Conservation (phyloP, 2,113 vertebrate genomes). For the Gobius niger region DNA sequence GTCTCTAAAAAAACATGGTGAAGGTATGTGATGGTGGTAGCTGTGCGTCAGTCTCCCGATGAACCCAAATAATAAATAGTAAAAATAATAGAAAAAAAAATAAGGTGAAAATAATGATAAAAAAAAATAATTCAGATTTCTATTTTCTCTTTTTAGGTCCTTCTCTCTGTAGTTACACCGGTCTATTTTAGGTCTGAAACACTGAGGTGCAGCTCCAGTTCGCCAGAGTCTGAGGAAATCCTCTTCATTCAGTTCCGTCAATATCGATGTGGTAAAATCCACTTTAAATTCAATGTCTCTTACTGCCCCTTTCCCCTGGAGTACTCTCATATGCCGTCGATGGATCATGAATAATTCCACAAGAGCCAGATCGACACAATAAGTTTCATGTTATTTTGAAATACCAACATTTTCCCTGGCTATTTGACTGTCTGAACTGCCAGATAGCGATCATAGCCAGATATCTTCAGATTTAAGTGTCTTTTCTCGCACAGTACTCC, state of each 20-base stretch:
- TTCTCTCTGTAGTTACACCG: slow-evolving; percentile 48
- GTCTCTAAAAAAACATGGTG: neutral
- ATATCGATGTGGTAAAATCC: slow-evolving; percentile 53
- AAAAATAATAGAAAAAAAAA: slow-evolving; percentile 75
- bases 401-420: slow-evolving; percentile 42
- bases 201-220: slow-evolving; percentile 53
- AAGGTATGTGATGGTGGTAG: slow-evolving; percentile 17
- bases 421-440: slow-evolving; percentile 44
- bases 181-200: slow-evolving; percentile 62
- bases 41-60: slow-evolving; percentile 41
- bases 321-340: slow-evolving; percentile 23
- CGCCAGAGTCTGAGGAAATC: slow-evolving; percentile 50
- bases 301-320: slow-evolving; percentile 20
- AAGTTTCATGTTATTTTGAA: slow-evolving; percentile 27
- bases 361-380: slow-evolving; percentile 32
- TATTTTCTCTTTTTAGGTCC: slow-evolving; percentile 48
- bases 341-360: slow-evolving; percentile 47
- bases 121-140: slow-evolving; percentile 59
- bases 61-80: slow-evolving; percentile 68
- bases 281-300: slow-evolving; percentile 43
- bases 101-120: slow-evolving; percentile 53
- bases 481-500: slow-evolving; percentile 54
- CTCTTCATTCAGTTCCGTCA: slow-evolving; percentile 49
- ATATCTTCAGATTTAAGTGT: slow-evolving; percentile 39
- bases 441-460: slow-evolving; percentile 50